A percentile compares a stretch with the other conserved stretches of the same genome.
Evolutionary conservation across 2,888 invertebrate genomes (phyloP).

Genomic region (Lithophane socia): DNA sequence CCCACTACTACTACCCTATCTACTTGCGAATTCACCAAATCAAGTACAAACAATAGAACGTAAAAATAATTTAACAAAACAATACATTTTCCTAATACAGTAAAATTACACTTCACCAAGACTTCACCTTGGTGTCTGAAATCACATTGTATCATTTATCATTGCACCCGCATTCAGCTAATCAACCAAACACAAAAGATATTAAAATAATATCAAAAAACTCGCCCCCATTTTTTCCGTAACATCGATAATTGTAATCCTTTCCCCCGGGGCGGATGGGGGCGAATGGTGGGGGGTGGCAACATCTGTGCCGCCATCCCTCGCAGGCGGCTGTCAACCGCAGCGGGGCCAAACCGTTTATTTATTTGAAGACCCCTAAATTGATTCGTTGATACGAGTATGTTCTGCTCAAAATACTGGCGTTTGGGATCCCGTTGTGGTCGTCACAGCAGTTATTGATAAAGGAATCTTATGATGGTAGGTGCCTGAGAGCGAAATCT

Average conservation of each 20-base stretch:
- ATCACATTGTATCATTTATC: constrained; percentile 4
- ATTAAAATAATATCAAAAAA: constrained; percentile 61
- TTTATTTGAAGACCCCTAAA: constrained; percentile 82
- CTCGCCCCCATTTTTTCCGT: constrained; percentile 57
- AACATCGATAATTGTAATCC: constrained; percentile 78
- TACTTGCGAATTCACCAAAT: background rate
- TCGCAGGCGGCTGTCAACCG: constrained; percentile 85
- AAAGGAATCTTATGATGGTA: background rate
- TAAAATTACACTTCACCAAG: background rate
- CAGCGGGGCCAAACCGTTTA: constrained; percentile 78
- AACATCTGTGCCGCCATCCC: constrained; percentile 85
- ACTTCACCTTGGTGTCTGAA: too few relatives aligned
- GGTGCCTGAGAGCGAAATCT: too few relatives aligned
- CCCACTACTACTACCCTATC: too few relatives aligned
- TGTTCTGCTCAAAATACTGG: constrained; percentile 64
- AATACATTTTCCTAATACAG: background rate
- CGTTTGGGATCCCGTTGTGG: constrained; percentile 11
- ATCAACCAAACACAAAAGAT: constrained; percentile 57
- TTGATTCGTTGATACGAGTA: constrained; percentile 83
- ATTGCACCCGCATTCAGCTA: constrained; percentile 18
- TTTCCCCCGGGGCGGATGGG: constrained; percentile 61
- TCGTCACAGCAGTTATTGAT: background rate
- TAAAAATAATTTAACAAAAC: background rate
- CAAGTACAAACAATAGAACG: too few relatives aligned
- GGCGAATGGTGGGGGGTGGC: constrained; percentile 64